phyloP scores from a whole-genome alignment of 2,888 invertebrate genomes.

The Athalia cordata region DNA sequence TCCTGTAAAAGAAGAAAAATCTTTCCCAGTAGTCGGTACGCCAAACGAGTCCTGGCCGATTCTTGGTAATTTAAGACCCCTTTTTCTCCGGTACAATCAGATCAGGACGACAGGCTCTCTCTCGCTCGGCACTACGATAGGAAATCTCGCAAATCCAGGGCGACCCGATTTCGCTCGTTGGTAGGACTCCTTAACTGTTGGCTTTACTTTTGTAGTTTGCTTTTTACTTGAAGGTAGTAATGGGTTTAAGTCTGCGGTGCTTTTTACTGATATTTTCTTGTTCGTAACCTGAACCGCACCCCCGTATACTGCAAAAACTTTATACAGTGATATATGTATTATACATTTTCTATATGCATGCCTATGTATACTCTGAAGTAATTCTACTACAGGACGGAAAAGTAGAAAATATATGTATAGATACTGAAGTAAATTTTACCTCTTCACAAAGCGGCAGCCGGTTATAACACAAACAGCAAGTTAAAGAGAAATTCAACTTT shows the following conservation, averaged over 20 bases:
- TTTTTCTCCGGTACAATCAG: constrained; percentile 48
- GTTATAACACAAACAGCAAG: too few species aligned
- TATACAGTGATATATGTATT: neutral
- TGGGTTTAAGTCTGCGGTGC: constrained; percentile 17
- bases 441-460: too few species aligned
- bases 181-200: constrained; percentile 23
- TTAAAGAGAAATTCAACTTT: too few species aligned
- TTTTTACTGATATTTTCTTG: neutral
- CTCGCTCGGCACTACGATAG: constrained; percentile 43
- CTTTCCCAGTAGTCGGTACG: neutral
- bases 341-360: constrained; percentile 1
- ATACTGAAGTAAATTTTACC: too few species aligned
- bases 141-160: constrained; percentile 49
- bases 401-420: too few species aligned
- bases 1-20: constrained; percentile 5
- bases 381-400: too few species aligned
- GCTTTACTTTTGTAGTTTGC: constrained; percentile 23
- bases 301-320: too few species aligned
- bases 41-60: constrained; percentile 22
- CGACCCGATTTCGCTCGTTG: constrained; percentile 33
- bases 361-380: too few species aligned
- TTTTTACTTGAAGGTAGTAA: constrained; percentile 23
- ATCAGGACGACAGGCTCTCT: constrained; percentile 46
- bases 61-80: constrained; percentile 40
- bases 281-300: too few species aligned